phyloP scores from a whole-genome alignment of 2,888 invertebrate species.

The Phlogophora meticulosa region DNA sequence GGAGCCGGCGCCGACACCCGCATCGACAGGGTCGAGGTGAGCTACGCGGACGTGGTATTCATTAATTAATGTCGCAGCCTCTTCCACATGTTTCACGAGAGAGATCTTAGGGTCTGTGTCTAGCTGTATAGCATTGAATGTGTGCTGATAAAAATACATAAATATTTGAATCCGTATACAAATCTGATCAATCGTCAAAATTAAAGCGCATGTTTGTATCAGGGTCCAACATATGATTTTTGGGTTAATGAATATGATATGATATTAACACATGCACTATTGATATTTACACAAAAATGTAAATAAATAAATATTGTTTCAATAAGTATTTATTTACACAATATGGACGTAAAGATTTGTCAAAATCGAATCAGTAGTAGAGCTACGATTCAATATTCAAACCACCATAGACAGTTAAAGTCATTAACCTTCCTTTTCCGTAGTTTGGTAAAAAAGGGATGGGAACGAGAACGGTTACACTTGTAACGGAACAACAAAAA shows the following conservation, averaged over 20 bases:
- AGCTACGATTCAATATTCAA: not conserved
- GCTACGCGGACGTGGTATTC: not conserved
- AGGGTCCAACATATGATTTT: too few species aligned
- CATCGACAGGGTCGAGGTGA: conserved; percentile 18
- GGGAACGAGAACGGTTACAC: conserved; percentile 52
- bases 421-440: conserved; percentile 39
- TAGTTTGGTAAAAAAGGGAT: conserved; percentile 26
- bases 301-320: too few species aligned
- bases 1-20: conserved; percentile 34
- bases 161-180: too few species aligned
- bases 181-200: too few species aligned
- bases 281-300: too few species aligned
- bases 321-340: too few species aligned
- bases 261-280: too few species aligned
- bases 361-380: not conserved
- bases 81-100: not conserved
- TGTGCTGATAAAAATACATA: too few species aligned
- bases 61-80: not conserved
- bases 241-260: too few species aligned
- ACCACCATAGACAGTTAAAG: not conserved
- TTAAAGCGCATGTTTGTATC: too few species aligned
- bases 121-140: not conserved
- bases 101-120: not conserved
- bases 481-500: conserved; percentile 56
- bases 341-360: not conserved